Evolutionary conservation across 1,140 invertebrate species (phyloP).

Genomic region (Nymphalis io): DNA sequence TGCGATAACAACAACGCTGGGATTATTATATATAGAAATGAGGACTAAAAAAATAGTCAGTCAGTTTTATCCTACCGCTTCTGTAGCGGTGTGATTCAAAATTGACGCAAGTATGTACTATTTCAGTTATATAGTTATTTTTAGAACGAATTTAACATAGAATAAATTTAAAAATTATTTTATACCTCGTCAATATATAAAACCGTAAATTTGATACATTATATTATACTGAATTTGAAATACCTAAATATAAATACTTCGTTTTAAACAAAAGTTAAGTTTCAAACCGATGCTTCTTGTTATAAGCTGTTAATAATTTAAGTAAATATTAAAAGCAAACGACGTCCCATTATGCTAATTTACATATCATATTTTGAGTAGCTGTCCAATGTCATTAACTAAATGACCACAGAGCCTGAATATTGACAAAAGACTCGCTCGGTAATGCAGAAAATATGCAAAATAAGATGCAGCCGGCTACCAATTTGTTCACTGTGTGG

Average conservation of each 20-base stretch:
- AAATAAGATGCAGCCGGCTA: constrained; percentile 50
- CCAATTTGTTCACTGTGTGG: constrained; percentile 62
- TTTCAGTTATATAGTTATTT: neutral
- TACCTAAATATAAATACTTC: too few species aligned
- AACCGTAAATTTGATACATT: too few species aligned
- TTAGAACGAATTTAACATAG: too few species aligned
- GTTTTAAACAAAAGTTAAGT: neutral
- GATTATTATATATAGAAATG: constrained; percentile 21
- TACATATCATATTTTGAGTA: constrained; percentile 59
- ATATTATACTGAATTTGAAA: too few species aligned
- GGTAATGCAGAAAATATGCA: constrained; percentile 72
- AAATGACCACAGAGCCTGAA: constrained; percentile 56
- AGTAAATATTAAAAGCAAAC: constrained; percentile 42
- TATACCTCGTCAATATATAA: too few species aligned
- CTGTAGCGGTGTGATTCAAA: neutral
- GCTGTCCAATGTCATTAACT: constrained; percentile 50
- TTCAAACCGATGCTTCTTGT: neutral
- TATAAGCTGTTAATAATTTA: constrained; percentile 27
- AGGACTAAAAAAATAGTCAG: constrained; percentile 12
- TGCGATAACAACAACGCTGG: constrained; percentile 30
- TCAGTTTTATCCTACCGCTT: neutral
- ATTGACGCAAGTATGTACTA: too few species aligned
- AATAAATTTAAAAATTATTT: too few species aligned
- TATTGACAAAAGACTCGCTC: constrained; percentile 70
- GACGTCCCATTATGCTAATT: constrained; percentile 42